Evolutionary conservation across 2,797 vertebrate species (phyloP).

Genomic region (Eptatretus atami): DNA sequence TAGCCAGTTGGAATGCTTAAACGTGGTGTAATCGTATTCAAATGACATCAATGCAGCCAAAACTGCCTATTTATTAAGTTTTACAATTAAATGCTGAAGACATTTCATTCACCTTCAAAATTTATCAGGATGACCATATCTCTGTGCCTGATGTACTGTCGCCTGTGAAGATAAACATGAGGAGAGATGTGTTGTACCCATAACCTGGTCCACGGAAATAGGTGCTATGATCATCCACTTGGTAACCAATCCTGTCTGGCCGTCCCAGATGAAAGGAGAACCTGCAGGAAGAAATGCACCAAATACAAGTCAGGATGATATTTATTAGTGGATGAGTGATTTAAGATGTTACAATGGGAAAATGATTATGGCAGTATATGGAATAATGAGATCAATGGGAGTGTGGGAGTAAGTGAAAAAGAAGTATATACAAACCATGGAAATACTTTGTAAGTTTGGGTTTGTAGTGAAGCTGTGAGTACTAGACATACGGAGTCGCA

Average conservation of each 20-base stretch:
- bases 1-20: too few relatives aligned
- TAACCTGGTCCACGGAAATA: conserved; percentile 14
- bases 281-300: neutral
- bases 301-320: neutral
- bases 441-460: neutral
- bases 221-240: conserved; percentile 14
- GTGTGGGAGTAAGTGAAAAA: neutral
- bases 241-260: conserved; percentile 18
- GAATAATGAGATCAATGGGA: neutral
- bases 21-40: too few relatives aligned
- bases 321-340: neutral
- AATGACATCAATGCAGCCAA: too few relatives aligned
- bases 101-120: conserved; percentile 19
- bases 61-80: too few relatives aligned
- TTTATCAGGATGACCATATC: conserved; percentile 40
- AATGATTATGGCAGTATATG: neutral
- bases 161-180: conserved; percentile 22
- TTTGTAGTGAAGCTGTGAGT: conserved; percentile 37
- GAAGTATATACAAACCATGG: neutral
- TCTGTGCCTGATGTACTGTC: conserved; percentile 40
- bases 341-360: neutral
- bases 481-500: conserved; percentile 35
- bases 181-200: conserved; percentile 29
- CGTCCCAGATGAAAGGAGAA: conserved; percentile 23
- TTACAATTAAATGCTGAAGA: too few relatives aligned